Evolutionary conservation across 2,113 vertebrate species (phyloP), one percentile per base, ranked within the genome.

Genomic region (Malurus elegans): DNA sequence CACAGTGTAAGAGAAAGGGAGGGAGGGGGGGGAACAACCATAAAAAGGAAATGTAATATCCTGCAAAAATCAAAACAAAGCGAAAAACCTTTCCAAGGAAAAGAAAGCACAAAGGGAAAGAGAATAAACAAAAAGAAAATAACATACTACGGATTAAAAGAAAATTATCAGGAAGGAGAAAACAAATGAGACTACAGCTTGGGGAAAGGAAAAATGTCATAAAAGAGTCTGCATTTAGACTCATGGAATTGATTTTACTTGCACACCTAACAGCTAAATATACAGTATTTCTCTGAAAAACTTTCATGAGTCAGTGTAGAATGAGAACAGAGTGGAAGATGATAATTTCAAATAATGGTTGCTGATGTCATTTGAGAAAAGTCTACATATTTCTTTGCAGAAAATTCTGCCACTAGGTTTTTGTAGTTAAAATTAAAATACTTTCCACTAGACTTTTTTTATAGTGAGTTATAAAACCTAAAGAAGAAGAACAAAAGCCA

Each of bases 321-420:
- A 92, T 57, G 38, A 90, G 62, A 92, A 82, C 13, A 67, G 42
- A 66, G 42, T 58, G 29, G 51, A 96, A 92, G 57, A 95, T 20
- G 53, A 20, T 70, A 79, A 76, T 61, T 92, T 94, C 62, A 85
- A 79, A 54, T 87, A 70, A 61, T 44, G 51, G 47, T 73, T 72
- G 29, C 14, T 93, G 71, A 76, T 73, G 47, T 95, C 42, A 80
- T 79, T 81, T 79, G 85, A 47, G 54, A 81, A 81, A 94, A 95
- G 42, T 29, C 61, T 65, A 42, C 48, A 80, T 76, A 70, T 42
- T 76, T 32, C 24, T 90, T 74, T 47, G 28, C 28, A 83, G 40
- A 82, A 56, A 81, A 87, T 58, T 90, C 53, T 94, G 58, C 50
- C 47, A 78, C 56, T 67, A 60, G 51, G 6, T 10, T 93, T 31